Conservation (phyloP, 2,888 invertebrate species). For the Patella caerulea region DNA sequence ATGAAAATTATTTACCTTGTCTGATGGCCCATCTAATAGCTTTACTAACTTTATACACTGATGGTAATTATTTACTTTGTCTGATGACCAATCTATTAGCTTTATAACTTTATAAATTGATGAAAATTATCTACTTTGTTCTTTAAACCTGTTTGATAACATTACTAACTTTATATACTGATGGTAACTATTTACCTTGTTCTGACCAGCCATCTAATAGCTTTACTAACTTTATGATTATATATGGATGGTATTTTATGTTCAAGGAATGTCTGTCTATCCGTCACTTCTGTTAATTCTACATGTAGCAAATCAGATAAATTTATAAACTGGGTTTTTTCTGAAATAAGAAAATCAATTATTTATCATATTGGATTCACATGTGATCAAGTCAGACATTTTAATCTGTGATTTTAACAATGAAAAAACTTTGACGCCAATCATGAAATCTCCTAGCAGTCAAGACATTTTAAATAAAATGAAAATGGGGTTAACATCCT, state of each 20-base stretch:
- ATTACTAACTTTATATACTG: slow-evolving; percentile 50
- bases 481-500: not conserved
- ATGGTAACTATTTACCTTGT: slow-evolving; percentile 60
- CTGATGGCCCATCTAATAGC: too few relatives aligned
- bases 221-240: slow-evolving; percentile 59
- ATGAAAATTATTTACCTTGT: too few relatives aligned
- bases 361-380: not conserved
- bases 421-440: not conserved
- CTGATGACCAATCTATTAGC: too few relatives aligned
- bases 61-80: too few relatives aligned
- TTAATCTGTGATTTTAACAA: not conserved
- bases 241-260: slow-evolving; percentile 61
- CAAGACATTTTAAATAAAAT: not conserved
- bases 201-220: slow-evolving; percentile 60
- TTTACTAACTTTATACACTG: too few relatives aligned
- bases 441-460: not conserved
- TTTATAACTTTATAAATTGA: too few relatives aligned
- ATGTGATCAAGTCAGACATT: not conserved
- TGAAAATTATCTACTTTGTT: not conserved
- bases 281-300: slow-evolving; percentile 70
- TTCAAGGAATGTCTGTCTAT: slow-evolving; percentile 66
- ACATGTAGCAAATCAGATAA: slow-evolving; percentile 72
- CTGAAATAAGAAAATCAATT: slow-evolving; percentile 47
- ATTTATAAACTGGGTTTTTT: slow-evolving; percentile 69
- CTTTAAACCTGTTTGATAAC: too few relatives aligned